Percentiles rank a stretch among this genome's conserved stretches.
phyloP scores from a whole-genome alignment of 2,888 invertebrate genomes.

The Yponomeuta cagnagella region DNA sequence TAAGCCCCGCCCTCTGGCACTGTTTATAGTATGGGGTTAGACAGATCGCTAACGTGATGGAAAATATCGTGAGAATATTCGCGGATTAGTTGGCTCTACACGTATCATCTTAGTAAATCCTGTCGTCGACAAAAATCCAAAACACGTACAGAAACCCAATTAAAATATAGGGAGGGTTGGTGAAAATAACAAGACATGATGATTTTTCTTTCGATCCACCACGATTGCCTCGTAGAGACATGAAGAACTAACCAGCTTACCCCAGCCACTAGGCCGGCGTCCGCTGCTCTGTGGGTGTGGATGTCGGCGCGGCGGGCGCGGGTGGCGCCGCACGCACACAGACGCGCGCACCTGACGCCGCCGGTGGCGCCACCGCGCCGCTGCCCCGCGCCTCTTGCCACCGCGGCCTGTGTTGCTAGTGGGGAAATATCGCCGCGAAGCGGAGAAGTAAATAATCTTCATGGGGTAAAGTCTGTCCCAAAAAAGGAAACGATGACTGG shows the following conservation, averaged over 20 bases:
- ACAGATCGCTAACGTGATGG: no score
- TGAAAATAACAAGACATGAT: no score
- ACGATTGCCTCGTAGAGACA: constrained; percentile 1
- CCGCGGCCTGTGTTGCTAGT: constrained; percentile 8
- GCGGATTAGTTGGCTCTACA: no score
- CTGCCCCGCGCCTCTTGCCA: constrained; percentile 21
- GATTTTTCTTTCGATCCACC: no score
- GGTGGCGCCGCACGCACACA: constrained; percentile 74
- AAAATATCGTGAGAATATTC: no score
- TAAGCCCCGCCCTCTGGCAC: no score
- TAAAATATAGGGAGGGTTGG: no score
- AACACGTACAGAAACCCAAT: no score
- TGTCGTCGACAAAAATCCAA: no score
- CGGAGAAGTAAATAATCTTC: not conserved
- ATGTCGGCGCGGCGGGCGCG: constrained; percentile 18
- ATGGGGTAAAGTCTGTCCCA: not conserved
- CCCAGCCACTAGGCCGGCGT: not conserved
- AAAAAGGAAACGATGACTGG: not conserved
- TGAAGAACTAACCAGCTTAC: not conserved
- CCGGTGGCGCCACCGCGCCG: constrained; percentile 26
- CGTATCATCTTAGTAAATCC: no score
- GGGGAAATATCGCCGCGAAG: not conserved
- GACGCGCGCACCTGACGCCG: constrained; percentile 66
- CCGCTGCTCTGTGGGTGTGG: not conserved
- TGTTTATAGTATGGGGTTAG: no score